Base-by-base conservation (phyloP, 1,140 invertebrate genomes). In the Mamestra configurata region DNA sequence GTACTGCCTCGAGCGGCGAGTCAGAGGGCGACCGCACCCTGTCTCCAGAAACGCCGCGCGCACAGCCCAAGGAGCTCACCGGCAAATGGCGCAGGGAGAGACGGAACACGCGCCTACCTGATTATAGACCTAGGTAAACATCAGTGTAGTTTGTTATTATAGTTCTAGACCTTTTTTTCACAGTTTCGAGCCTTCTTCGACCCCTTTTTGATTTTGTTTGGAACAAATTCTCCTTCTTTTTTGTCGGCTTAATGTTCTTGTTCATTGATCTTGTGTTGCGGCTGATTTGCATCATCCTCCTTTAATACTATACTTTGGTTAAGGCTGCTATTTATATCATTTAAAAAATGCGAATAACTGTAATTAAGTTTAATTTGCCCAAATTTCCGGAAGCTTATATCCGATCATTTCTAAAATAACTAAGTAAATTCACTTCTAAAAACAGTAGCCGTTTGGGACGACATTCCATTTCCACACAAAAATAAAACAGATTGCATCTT, bases 51-150 rank as follows among this genome's bases (percentile, higher is more conserved):
- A 85, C 91, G 43, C 91, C 92, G 11, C 84, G 88, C 35, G 85
- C 84, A 75, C 95, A 95, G 59, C 91, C 95, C 66, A 97, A 96
- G 89, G 96, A 96, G 84, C 89, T 96, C 53, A 96, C 96, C 10
- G 96, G 96, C 37, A 96, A 96, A 88, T 97, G 96, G 96, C 95
- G 96, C 59, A 94, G 96, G 68, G 96, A 97, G 64, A 93, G 96
- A 40, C 94, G 96, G 15, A 88, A 90, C 0, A 90, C 88, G 0
- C 87, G 95, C 5, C 83, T 94, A 5, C 95, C 95, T 18, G 95
- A 95, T 20, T 95, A 95, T 68, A 92, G 94, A 75, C 91, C 94
- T 20, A 95, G 91, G 94, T 95, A 87, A 82, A 59, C 64, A 57
- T 31, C 5, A 31, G 27, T 31, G 5, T 31, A n/a, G n/a, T n/a